Evolutionary conservation across 2,888 invertebrate genomes (phyloP), one percentile per base, ranked within the genome.

Genomic region (Hetaerina titia): DNA sequence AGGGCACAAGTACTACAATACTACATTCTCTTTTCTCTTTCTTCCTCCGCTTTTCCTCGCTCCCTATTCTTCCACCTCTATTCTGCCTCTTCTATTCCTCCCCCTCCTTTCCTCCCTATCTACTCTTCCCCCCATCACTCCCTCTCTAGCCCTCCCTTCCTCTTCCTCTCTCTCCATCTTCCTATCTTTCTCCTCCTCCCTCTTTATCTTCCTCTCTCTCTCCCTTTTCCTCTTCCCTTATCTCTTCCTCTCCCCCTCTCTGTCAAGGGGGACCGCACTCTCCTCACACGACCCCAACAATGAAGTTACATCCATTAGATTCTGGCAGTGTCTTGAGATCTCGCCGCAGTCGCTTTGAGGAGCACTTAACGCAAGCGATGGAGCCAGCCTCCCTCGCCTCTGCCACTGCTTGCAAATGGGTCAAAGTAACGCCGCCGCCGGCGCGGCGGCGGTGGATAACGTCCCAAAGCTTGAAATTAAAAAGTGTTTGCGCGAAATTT

Each of bases 341-440:
- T n/a, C n/a, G 69, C 81, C 31, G 81, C 31, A 25, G 31, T 25
- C 81, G 81, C 81, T 31, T 60, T 60, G 60, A 13, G 81, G 81
- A 31, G 81, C 81, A 81, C 81, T 81, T 81, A 81, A 31, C 31
- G 81, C 25, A 31, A 11, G 81, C 81, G 13, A 13, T 31, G 31
- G 81, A 81, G 25, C 81, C 81, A 9, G 69, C 17, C 19, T 69
- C 69, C 81, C 81, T n/a, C 22, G 22, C 81, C 81, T 25, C 69
- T 81, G 81, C 81, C 81, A 31, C 81, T 81, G 81, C 81, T 31
- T 81, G 81, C 81, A 81, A 81, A 81, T 81, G 81, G 81, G 81
- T 81, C 81, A 81, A 31, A 81, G 81, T 31, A 31, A 81, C 13
- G 81, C 81, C 81, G 31, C 31, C 81, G 31, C 81, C 11, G 81